Evolutionary conservation across 2,888 invertebrate genomes (phyloP).

Genomic region (Ophonus ardosiacus): DNA sequence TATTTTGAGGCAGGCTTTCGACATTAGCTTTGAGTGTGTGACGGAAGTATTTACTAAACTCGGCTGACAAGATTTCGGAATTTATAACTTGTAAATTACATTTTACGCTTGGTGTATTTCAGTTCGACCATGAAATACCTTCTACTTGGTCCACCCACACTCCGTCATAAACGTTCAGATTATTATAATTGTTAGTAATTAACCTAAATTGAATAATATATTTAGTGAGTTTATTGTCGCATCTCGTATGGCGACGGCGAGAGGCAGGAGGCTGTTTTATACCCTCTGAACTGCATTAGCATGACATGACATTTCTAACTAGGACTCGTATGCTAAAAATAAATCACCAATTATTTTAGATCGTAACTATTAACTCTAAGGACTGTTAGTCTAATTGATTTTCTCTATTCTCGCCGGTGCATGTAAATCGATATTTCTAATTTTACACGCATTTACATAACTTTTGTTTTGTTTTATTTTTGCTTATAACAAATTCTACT

Average conservation of each 20-base stretch:
- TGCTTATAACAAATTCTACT: background rate
- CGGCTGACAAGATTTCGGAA: slow-evolving; percentile 47
- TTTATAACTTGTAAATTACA: slow-evolving; percentile 59
- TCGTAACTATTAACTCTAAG: slow-evolving; percentile 5
- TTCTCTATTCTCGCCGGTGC: background rate
- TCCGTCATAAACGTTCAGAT: slow-evolving; percentile 42
- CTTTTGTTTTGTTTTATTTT: background rate
- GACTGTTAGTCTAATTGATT: background rate
- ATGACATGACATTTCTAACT: slow-evolving; percentile 32
- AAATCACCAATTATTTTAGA: slow-evolving; percentile 17
- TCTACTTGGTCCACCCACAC: slow-evolving; percentile 50
- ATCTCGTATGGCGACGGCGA: background rate
- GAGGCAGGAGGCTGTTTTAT: slow-evolving; percentile 15
- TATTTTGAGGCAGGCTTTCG: slow-evolving; percentile 42
- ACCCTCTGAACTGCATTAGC: slow-evolving; percentile 31
- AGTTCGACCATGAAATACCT: slow-evolving; percentile 62
- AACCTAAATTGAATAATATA: slow-evolving; percentile 57
- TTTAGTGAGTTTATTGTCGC: slow-evolving; percentile 42
- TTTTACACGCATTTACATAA: background rate
- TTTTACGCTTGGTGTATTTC: slow-evolving; percentile 54
- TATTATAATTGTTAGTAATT: slow-evolving; percentile 60
- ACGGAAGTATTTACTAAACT: slow-evolving; percentile 56
- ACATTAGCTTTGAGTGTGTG: slow-evolving; percentile 3
- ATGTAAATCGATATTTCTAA: background rate
- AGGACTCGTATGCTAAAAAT: slow-evolving; percentile 34